Evolutionary conservation across 2,797 vertebrate species (phyloP), one percentile per base, ranked within the genome.

Genomic region (Thalassophryne amazonica): DNA sequence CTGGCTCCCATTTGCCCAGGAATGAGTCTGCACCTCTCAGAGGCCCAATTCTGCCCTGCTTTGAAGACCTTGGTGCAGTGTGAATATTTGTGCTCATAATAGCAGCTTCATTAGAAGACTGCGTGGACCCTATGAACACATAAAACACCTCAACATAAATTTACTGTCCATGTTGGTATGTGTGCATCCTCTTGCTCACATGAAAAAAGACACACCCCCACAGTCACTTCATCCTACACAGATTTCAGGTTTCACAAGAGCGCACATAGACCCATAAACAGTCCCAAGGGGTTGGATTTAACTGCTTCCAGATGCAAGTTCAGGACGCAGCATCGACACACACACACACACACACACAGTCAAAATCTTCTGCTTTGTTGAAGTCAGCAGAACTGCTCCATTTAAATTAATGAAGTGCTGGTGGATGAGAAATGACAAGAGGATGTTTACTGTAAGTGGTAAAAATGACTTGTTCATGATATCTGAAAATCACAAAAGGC

Each of bases 1-100:
- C 83, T 88, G 86, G 83, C 85, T 87, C 82, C 80, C 81, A 87
- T 88, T 88, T 88, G 73, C 78, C 79, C 79, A 79, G 81, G 86
- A 88, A 87, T 88, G 86, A 87, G 76, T 87, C 75, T 82, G 78
- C 77, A 88, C 86, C 80, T 87, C 86, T 85, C 61, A 57, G 82
- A 87, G 83, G 84, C 78, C 83, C 79, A 69, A 48, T 71, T 70
- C 60, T 76, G 74, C 60, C 32, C 61, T 18, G 48, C 81, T 85
- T 86, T 86, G 81, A 88, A 86, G 82, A 76, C 75, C 78, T 83
- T 58, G 73, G 57, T 77, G 65, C 39, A 36, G 63, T 57, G 53
- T 32, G 30, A 37, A 34, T 36, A 46, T 47, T 60, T 48, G 37
- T 53, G 46, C 48, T 38, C 39, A 60, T 59, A 76, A 78, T 64